Evolutionary conservation across 2,113 vertebrate genomes (phyloP), one percentile per base, ranked within the genome.

Genomic region (Colinus virginianus): DNA sequence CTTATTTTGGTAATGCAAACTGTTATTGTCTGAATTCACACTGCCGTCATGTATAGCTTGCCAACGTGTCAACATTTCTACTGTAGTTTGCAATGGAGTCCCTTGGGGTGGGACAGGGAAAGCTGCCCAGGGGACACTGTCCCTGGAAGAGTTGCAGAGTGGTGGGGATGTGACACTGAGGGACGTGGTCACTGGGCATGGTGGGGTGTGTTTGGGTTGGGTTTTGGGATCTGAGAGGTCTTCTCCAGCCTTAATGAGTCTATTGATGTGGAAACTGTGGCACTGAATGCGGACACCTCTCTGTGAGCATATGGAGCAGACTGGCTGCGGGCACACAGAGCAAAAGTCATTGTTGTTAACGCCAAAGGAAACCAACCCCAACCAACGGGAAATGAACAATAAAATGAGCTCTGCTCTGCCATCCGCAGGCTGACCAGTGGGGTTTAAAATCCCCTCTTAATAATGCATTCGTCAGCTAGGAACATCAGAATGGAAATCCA

Each of bases 381-480:
- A 7, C 20, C 84, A 30, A 16, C 16, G 83, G 84, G 74, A 51
- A 85, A 84, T 83, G 42, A 84, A 16, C 26, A 49, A 70, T 49
- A 68, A 90, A 88, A 36, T 7, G 46, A 84, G 43, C 59, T 4
- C 48, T 55, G 62, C 71, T 83, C 32, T 78, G 78, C 67, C 55
- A 80, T 77, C 74, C 63, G 3, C 53, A 67, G 34, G 40, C 63
- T 89, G 78, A 45, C 87, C 71, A 40, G 46, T 11, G 68, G 30
- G 71, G 42, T 85, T 96, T 90, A 13, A 96, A 94, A 94, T 94
- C 78, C 75, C 78, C 74, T 90, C 64, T 80, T 70, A 72, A 92
- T 96, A 94, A 91, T 32, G 45, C 9, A 53, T 93, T 79, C 59
- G 89, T 68, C 36, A 80, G 88, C 74, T 46, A 67, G 34, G 40